phyloP scores from a whole-genome alignment of 2,888 invertebrate genomes.

The Drosophila testacea region DNA sequence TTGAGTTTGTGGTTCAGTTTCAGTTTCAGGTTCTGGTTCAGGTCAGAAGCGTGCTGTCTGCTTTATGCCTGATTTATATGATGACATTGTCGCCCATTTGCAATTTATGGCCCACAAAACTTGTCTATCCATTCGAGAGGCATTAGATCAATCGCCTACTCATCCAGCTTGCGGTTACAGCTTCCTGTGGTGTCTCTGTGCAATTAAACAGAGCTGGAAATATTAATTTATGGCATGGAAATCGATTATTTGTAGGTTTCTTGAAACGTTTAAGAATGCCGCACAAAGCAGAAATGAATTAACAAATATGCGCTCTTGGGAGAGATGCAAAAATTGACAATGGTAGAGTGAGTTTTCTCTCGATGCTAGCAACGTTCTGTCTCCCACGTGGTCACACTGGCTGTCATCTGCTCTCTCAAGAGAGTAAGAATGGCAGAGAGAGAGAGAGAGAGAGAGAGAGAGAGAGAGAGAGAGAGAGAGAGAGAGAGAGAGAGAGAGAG shows the following conservation, averaged over 20 bases:
- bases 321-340: neutral
- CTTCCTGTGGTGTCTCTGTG: neutral
- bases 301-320: neutral
- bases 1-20: neutral
- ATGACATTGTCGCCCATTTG: slow-evolving; percentile 62
- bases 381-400: slow-evolving; percentile 15
- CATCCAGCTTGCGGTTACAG: slow-evolving; percentile 1
- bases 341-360: neutral
- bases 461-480: slow-evolving; percentile 1
- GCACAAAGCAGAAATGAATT: slow-evolving; percentile 6
- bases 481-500: slow-evolving; percentile 4
- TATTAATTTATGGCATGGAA: neutral
- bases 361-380: neutral
- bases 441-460: slow-evolving; percentile 7
- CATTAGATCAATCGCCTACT: slow-evolving; percentile 44
- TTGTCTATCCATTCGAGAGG: slow-evolving; percentile 19
- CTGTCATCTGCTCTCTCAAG: slow-evolving; percentile 14
- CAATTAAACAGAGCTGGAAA: slow-evolving; percentile 2
- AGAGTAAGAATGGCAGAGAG: slow-evolving; percentile 1
- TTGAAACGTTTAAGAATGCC: slow-evolving; percentile 8
- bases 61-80: slow-evolving; percentile 69
- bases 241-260: slow-evolving; percentile 2
- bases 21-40: neutral
- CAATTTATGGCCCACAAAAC: slow-evolving; percentile 57
- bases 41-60: slow-evolving; percentile 20